A percentile compares a stretch with the other conserved stretches of the same genome.
Evolutionary conservation across 1,140 invertebrate species (phyloP).

Genomic region (Cherax destructor): DNA sequence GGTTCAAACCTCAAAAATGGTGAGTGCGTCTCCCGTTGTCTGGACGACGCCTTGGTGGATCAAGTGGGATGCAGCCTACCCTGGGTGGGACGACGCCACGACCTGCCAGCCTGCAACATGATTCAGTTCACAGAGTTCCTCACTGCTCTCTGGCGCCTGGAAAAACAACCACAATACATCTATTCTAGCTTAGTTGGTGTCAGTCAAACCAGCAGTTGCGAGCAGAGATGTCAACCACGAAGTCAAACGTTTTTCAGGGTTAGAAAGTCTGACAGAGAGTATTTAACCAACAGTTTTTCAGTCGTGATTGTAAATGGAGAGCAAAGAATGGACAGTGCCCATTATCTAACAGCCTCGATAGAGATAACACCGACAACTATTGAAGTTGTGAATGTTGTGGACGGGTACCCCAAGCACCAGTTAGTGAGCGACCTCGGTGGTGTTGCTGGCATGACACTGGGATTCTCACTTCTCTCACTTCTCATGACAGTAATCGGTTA

Average conservation of each 20-base stretch:
- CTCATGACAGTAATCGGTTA: background rate
- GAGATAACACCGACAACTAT: background rate
- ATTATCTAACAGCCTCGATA: background rate
- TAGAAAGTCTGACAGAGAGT: background rate
- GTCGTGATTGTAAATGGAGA: no score
- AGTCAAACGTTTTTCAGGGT: constrained; percentile 5
- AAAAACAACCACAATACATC: background rate
- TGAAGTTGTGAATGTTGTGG: background rate
- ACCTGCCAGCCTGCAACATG: constrained; percentile 34
- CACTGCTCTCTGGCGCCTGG: constrained; percentile 17
- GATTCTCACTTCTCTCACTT: constrained; percentile 11
- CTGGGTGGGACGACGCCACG: background rate
- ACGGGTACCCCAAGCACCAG: constrained; percentile 4
- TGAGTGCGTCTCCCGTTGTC: constrained; percentile 19
- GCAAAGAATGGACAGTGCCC: no score
- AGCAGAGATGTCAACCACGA: background rate
- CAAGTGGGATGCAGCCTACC: constrained; percentile 22
- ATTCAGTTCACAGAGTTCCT: constrained; percentile 25
- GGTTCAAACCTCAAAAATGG: background rate
- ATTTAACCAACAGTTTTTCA: background rate
- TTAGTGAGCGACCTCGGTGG: constrained; percentile 29
- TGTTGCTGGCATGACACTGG: constrained; percentile 33
- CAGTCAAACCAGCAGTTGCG: background rate
- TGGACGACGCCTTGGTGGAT: constrained; percentile 2
- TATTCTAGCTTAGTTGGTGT: background rate